Evolutionary conservation across 2,797 vertebrate genomes (phyloP).

Genomic region (Scarus forsteni): DNA sequence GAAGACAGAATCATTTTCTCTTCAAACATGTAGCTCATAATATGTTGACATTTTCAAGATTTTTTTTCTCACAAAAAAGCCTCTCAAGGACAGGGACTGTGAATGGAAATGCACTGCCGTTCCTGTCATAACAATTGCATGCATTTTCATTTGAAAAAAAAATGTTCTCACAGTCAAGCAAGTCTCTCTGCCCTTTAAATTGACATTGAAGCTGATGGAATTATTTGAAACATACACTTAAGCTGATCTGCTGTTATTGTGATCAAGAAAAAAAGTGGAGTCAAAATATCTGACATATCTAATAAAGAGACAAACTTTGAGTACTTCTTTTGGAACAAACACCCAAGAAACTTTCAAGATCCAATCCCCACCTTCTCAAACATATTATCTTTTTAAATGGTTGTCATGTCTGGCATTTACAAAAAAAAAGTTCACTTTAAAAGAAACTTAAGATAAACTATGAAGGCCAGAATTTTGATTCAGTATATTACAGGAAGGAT

Average conservation of each 20-base stretch:
- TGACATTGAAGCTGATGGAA: constrained; percentile 19
- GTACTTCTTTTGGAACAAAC: too few species aligned
- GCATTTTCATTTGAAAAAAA: constrained; percentile 45
- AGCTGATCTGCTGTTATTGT: constrained; percentile 23
- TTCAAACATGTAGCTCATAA: neutral
- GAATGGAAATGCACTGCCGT: constrained; percentile 26
- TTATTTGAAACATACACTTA: constrained; percentile 30
- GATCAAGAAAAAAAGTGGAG: constrained; percentile 38
- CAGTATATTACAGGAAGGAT: too few species aligned
- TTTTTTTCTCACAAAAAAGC: neutral
- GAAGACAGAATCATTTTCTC: neutral
- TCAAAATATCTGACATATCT: constrained; percentile 32
- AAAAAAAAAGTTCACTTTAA: too few species aligned
- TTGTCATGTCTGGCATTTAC: too few species aligned
- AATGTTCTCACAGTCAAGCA: constrained; percentile 9
- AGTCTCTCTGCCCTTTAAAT: constrained; percentile 25
- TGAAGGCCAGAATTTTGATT: too few species aligned
- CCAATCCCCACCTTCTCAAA: neutral
- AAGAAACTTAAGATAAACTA: too few species aligned
- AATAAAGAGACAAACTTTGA: constrained; percentile 46
- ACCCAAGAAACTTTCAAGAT: constrained; percentile 2
- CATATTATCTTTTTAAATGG: constrained; percentile 3
- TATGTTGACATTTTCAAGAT: neutral
- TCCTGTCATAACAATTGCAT: constrained; percentile 27
- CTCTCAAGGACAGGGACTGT: constrained; percentile 21